Evolutionary conservation across 2,797 vertebrate species (phyloP), one percentile per base, ranked within the genome.

Genomic region (Muscicapa comitata): DNA sequence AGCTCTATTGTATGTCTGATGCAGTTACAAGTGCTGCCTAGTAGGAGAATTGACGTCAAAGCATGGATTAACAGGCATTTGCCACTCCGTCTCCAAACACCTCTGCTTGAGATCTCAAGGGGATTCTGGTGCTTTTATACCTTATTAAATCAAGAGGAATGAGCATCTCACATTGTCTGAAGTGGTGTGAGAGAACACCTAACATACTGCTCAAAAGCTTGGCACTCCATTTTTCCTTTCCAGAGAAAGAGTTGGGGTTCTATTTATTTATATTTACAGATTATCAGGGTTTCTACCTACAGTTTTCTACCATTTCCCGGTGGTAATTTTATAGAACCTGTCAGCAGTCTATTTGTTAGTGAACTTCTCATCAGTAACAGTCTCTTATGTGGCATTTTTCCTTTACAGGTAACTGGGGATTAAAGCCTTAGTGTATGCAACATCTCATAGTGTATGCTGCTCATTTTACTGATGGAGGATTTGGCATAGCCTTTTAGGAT

Each of bases 1-100:
- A 77, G 54, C 40, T 93, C 77, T 88, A 6, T 93, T 96, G 86
- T 95, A 20, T 94, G 88, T 88, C 94, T 86, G 47, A 87, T 80
- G 87, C 90, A 75, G 54, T 93, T 90, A 90, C 76, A 93, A 84
- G 78, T 79, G 83, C 88, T 92, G 76, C 94, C 89, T 94, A 57
- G 76, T 57, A 73, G 93, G 83, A 95, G 82, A 95, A 94, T 13
- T 85, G 77, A 86, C 72, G 92, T 97, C 90, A 92, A 91, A 94
- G 83, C 71, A 29, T 7, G 45, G 80, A 89, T 96, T 96, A 92
- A 59, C 84, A 95, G 91, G 90, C 76, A 65, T 86, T 90, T 92
- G 57, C 78, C 25, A 12, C 84, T 92, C 85, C 58, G 25, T 85
- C 78, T 93, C 94, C 80, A 76, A 88, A 94, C 84, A 90, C 77